phyloP scores from a whole-genome alignment of 1,140 invertebrate species.

The Megathymus violae region DNA sequence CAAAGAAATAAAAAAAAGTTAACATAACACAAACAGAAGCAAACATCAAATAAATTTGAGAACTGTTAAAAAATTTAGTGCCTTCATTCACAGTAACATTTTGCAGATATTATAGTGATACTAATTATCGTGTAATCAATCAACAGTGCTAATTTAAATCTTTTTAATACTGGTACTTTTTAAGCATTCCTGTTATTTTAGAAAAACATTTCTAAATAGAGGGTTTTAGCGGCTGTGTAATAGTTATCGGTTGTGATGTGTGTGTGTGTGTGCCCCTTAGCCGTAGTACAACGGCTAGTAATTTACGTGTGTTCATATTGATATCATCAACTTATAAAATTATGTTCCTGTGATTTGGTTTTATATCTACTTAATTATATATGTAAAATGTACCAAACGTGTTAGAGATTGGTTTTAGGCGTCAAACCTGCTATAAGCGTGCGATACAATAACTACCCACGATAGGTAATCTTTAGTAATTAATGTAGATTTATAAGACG shows the following conservation, averaged over 20 bases:
- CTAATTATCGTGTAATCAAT: not conserved
- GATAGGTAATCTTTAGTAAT: no score
- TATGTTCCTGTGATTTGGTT: not conserved
- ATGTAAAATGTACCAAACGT: slow-evolving; percentile 6
- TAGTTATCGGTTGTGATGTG: slow-evolving; percentile 38
- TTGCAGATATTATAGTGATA: not conserved
- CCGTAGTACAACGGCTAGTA: no score
- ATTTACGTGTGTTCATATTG: no score
- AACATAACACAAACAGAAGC: no score
- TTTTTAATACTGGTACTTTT: not conserved
- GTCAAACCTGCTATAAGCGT: not conserved
- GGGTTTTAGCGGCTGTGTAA: slow-evolving; percentile 37
- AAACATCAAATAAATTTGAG: no score
- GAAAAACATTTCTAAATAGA: slow-evolving; percentile 15
- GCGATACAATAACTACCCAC: not conserved
- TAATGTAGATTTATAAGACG: not conserved
- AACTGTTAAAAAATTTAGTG: no score
- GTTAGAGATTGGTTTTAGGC: not conserved
- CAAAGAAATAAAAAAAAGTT: no score
- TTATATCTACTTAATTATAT: not conserved
- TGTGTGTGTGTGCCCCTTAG: no score
- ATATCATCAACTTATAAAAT: not conserved
- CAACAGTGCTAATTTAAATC: not conserved
- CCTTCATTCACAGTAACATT: not conserved
- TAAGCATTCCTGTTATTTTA: slow-evolving; percentile 40